A percentile compares a stretch with the other conserved stretches of the same genome.
Evolutionary conservation across 2,888 invertebrate genomes (phyloP).

Genomic region (Trissonchulus sp.): DNA sequence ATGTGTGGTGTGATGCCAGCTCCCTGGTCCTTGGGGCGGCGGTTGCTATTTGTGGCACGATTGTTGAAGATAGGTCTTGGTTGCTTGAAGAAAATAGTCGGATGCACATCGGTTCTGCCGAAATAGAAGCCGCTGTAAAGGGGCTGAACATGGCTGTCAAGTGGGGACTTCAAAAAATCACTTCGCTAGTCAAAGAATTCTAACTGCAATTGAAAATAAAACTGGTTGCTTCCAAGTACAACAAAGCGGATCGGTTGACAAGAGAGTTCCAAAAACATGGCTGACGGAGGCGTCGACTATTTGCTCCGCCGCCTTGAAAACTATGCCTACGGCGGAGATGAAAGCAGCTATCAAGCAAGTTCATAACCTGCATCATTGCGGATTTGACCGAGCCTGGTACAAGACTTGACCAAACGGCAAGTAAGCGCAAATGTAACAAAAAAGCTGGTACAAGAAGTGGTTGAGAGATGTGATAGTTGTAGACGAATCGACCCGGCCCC

Average conservation of each 20-base stretch:
- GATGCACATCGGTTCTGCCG: conserved; percentile 18
- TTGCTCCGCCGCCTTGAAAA: not conserved
- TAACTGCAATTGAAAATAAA: not conserved
- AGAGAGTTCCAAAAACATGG: conserved; percentile 17
- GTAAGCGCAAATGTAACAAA: not conserved
- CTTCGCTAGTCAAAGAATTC: not conserved
- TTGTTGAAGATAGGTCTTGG: conserved; percentile 16
- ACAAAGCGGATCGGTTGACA: conserved; percentile 18
- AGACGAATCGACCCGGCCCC: conserved; percentile 18
- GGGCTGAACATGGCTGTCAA: conserved; percentile 21
- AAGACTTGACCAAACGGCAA: not conserved
- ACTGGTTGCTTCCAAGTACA: not conserved
- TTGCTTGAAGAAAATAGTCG: conserved; percentile 1
- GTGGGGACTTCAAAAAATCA: not conserved
- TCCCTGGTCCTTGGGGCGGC: not conserved
- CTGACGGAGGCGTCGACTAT: not conserved
- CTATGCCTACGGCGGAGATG: not conserved
- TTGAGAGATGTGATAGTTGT: conserved; percentile 16
- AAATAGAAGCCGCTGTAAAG: conserved; percentile 16
- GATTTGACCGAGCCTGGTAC: conserved; percentile 10
- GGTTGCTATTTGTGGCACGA: not conserved
- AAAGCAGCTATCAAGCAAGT: not conserved
- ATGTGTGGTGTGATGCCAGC: conserved; percentile 24
- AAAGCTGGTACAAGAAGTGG: conserved; percentile 2
- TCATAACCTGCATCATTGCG: conserved; percentile 1